Conservation (phyloP, 2,113 vertebrate species). For the Suncus etruscus region DNA sequence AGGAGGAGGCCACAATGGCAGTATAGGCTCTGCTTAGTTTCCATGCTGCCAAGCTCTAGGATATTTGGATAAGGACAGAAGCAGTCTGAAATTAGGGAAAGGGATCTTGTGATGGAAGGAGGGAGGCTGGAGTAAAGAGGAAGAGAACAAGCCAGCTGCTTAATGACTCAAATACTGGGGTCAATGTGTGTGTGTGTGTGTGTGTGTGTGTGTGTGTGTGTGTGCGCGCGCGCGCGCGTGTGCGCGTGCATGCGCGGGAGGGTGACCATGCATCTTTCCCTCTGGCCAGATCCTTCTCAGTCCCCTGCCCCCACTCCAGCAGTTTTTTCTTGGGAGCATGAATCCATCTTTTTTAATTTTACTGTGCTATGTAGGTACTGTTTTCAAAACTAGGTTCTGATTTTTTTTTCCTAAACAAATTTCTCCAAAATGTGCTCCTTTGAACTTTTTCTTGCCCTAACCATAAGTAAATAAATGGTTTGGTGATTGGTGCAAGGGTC, state of each 20-base stretch:
- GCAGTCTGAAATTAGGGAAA: background rate
- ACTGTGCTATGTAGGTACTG: constrained; percentile 41
- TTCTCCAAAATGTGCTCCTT: constrained; percentile 36
- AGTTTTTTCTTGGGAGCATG: background rate
- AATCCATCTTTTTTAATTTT: constrained; percentile 16
- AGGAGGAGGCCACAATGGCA: background rate
- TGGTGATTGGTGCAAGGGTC: constrained; percentile 60
- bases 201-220: no score
- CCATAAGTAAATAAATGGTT: constrained; percentile 78
- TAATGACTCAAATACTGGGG: constrained; percentile 9
- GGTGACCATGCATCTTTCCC: no score
- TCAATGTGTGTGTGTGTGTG: no score
- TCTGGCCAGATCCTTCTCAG: no score
- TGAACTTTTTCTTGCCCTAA: constrained; percentile 57
- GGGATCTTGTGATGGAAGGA: constrained; percentile 13
- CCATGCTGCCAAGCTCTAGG: background rate
- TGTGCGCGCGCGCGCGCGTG: no score
- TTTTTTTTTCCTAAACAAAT: constrained; percentile 28
- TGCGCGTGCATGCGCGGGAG: no score
- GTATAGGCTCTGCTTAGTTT: constrained; percentile 36
- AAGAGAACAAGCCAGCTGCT: background rate
- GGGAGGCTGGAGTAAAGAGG: background rate
- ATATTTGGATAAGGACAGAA: constrained; percentile 66
- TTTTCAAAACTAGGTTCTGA: constrained; percentile 57
- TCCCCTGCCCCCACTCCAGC: background rate